Evolutionary conservation across 53 echinoderm and acorn worm species (phyloP).

Genomic region (Mesocentrotus franciscanus): DNA sequence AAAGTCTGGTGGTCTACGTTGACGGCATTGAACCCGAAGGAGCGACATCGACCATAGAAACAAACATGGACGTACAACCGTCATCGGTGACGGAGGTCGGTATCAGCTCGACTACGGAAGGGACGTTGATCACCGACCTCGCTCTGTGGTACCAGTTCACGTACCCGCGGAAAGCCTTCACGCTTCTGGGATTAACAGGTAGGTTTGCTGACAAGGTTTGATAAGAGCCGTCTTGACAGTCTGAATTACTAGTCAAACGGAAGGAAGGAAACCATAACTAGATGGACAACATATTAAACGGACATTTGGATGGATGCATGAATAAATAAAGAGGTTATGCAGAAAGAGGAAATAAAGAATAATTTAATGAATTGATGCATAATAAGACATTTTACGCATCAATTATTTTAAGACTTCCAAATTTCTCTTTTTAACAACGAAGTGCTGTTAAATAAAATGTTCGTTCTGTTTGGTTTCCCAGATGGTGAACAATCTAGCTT

Average conservation of each 20-base stretch:
- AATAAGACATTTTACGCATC: too few relatives aligned
- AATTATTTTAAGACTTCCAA: too few relatives aligned
- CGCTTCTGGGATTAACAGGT: slow-evolving; percentile 84
- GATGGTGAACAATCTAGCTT: too few relatives aligned
- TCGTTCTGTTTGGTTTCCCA: too few relatives aligned
- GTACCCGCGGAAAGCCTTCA: slow-evolving; percentile 66
- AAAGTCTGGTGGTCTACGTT: slow-evolving; percentile 76
- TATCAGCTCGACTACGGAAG: slow-evolving; percentile 49
- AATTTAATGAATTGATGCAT: too few relatives aligned
- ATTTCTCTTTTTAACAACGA: too few relatives aligned
- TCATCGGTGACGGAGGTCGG: slow-evolving; percentile 46
- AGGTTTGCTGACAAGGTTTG: not conserved
- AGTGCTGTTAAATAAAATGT: too few relatives aligned
- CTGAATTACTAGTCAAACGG: not conserved
- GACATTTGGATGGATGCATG: too few relatives aligned
- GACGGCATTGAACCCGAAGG: slow-evolving; percentile 66
- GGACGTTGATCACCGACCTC: slow-evolving; percentile 69
- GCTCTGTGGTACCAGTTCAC: slow-evolving; percentile 84
- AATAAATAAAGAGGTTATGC: too few relatives aligned
- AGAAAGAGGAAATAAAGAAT: too few relatives aligned
- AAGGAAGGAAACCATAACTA: too few relatives aligned
- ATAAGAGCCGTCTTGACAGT: not conserved
- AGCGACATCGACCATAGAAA: slow-evolving; percentile 45
- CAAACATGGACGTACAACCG: not conserved
- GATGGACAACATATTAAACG: too few relatives aligned